phyloP scores from a whole-genome alignment of 2,113 vertebrate species.

The Sinosuthora webbiana region DNA sequence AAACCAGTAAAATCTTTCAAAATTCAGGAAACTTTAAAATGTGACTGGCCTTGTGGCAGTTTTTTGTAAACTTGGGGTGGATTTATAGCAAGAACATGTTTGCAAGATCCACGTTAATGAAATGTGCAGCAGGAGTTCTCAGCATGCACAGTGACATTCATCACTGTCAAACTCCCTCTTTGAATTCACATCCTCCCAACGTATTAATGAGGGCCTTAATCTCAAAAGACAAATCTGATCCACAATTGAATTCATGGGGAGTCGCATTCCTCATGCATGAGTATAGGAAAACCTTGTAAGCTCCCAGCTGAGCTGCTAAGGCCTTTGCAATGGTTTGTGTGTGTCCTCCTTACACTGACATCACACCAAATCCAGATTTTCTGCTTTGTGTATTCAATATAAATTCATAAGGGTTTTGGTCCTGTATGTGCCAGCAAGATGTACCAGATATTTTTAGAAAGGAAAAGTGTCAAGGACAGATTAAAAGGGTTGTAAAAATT shows the following conservation, averaged over 20 bases:
- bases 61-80: neutral
- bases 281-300: neutral
- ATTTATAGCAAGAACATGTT: neutral
- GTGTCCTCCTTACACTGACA: neutral
- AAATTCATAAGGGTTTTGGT: neutral
- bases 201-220: neutral
- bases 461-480: neutral
- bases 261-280: constrained; percentile 12
- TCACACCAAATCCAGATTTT: neutral
- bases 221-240: neutral
- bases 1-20: neutral
- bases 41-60: neutral
- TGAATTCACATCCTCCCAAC: neutral
- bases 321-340: neutral
- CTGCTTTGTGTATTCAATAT: neutral
- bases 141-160: neutral
- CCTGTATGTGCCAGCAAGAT: neutral
- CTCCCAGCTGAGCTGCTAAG: neutral
- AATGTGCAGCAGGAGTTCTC: neutral
- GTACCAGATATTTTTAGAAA: neutral
- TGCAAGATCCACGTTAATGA: neutral
- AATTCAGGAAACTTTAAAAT: neutral
- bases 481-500: neutral
- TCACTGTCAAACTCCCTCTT: neutral
- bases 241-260: neutral